These are phyloP conservation scores for Hirudo medicinalis DNA, from an alignment of 1,140 invertebrate genomes.

Conservation along the genomic window DNA sequence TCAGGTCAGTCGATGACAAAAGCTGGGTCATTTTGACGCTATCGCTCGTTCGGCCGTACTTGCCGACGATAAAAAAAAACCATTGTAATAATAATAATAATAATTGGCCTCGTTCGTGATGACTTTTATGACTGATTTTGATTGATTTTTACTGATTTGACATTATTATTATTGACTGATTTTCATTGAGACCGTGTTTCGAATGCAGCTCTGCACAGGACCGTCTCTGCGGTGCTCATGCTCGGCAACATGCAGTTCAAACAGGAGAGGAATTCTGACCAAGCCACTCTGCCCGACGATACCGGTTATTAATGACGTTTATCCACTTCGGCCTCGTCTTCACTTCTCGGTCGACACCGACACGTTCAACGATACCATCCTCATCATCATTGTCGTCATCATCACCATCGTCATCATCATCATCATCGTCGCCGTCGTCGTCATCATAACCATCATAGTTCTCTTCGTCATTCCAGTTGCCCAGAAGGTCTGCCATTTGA, in stretches of 20 bases:
- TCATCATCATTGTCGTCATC: not conserved
- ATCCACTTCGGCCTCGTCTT: not conserved
- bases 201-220: conserved; percentile 69
- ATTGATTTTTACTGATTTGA: too few species aligned
- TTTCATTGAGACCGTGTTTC: too few species aligned
- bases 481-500: conserved; percentile 60
- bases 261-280: conserved; percentile 93
- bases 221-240: conserved; percentile 83
- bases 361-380: too few species aligned
- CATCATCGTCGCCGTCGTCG: too few species aligned
- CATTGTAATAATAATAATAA: too few species aligned
- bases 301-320: conserved; percentile 49
- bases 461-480: conserved; percentile 36
- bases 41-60: too few species aligned
- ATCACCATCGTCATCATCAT: too few species aligned
- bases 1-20: conserved; percentile 37
- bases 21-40: not conserved
- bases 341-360: not conserved
- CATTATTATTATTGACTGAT: not conserved
- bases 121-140: too few species aligned
- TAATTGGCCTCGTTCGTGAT: too few species aligned
- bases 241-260: conserved; percentile 98
- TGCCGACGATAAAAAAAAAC: not conserved
- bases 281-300: conserved; percentile 93
- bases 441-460: too few species aligned